phyloP scores from a whole-genome alignment of 1,140 invertebrate genomes.

The Zaprionus lachaisei region DNA sequence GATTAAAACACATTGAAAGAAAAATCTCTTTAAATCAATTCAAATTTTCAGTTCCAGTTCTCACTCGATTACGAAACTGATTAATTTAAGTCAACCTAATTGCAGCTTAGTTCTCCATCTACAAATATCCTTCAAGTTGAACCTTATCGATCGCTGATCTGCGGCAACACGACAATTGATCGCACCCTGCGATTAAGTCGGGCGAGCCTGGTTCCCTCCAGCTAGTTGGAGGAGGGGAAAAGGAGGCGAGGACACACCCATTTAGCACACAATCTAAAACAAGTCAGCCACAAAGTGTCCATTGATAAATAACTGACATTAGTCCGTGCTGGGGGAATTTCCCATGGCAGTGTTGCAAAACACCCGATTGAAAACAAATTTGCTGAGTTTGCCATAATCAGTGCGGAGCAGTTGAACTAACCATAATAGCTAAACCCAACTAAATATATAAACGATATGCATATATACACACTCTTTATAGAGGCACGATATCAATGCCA shows the following conservation, averaged over 20 bases:
- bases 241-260: background rate
- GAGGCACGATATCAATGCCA: conserved; percentile 39
- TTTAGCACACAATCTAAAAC: conserved; percentile 6
- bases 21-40: background rate
- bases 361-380: background rate
- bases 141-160: background rate
- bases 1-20: background rate
- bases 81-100: background rate
- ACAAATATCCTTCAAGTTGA: background rate
- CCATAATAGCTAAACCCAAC: conserved; percentile 19
- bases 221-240: background rate
- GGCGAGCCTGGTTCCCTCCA: background rate
- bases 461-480: background rate
- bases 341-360: conserved; percentile 53
- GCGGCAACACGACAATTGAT: conserved; percentile 1
- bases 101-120: background rate
- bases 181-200: conserved; percentile 4
- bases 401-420: conserved; percentile 63
- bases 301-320: conserved; percentile 80
- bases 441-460: background rate
- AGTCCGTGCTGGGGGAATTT: conserved; percentile 47
- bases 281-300: conserved; percentile 32
- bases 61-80: background rate
- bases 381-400: conserved; percentile 50
- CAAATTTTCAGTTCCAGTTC: background rate